Conservation (phyloP, 2,113 vertebrate genomes). For the Carassius carassius region DNA sequence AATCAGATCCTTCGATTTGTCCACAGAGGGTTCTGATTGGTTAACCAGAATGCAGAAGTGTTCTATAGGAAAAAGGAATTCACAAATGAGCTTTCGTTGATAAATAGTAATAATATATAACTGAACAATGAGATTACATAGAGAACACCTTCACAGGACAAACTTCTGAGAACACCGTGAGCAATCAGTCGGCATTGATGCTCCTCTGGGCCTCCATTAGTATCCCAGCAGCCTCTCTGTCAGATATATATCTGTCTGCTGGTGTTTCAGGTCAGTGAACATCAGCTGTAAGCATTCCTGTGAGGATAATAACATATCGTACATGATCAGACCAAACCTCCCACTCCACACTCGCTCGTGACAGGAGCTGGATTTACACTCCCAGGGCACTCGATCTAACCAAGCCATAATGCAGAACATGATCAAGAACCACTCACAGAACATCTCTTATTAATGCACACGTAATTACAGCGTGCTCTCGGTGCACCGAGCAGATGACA, state of each 20-base stretch:
- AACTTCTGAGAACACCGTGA: background rate
- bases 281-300: conserved; percentile 41
- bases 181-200: background rate
- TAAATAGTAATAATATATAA: no score
- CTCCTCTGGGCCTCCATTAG: background rate
- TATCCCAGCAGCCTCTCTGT: conserved; percentile 18
- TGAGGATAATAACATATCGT: conserved; percentile 36
- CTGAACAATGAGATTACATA: no score
- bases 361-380: background rate
- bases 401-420: conserved; percentile 9
- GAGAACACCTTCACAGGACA: background rate
- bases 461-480: no score
- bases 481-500: no score
- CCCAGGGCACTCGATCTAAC: background rate
- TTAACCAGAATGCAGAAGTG: no score
- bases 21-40: no score
- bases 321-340: conserved; percentile 25
- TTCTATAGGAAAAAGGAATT: background rate
- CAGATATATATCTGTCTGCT: background rate
- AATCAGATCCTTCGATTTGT: no score
- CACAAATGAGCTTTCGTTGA: background rate
- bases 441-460: background rate
- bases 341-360: conserved; percentile 1
- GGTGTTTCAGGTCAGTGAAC: conserved; percentile 41
- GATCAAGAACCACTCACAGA: background rate